These are phyloP conservation scores for Nezara viridula DNA, from an alignment of 2,888 invertebrate genomes.

Conservation along the genomic window DNA sequence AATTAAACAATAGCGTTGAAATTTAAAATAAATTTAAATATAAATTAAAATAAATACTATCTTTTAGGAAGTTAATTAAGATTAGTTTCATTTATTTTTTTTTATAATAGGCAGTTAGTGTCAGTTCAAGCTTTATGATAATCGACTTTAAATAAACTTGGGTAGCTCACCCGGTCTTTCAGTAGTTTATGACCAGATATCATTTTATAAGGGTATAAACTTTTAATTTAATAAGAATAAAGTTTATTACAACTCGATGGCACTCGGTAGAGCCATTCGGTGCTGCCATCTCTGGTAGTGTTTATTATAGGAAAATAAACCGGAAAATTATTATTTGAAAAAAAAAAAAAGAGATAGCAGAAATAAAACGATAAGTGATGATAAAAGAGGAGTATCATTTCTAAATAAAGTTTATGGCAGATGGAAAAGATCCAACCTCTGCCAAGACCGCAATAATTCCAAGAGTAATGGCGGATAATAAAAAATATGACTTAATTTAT, in stretches of 20 bases:
- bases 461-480: not conserved
- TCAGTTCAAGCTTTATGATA: not conserved
- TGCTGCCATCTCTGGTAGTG: not conserved
- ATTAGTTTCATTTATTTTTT: not conserved
- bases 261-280: not conserved
- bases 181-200: not conserved
- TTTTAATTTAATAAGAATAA: conserved; percentile 1
- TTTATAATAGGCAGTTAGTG: not conserved
- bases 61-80: too few relatives aligned
- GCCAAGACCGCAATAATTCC: not conserved
- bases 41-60: too few relatives aligned
- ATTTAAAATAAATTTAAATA: too few relatives aligned
- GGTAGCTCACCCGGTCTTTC: not conserved
- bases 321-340: not conserved
- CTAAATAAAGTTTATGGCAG: conserved; percentile 10
- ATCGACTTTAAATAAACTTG: not conserved
- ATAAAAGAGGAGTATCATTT: not conserved
- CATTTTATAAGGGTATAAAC: not conserved
- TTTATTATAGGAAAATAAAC: not conserved
- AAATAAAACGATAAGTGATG: not conserved
- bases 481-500: not conserved
- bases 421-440: not conserved
- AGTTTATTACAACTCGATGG: not conserved
- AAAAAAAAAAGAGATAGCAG: not conserved
- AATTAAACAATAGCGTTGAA: too few relatives aligned